These are phyloP conservation scores for Beris morrisii DNA, from an alignment of 2,888 invertebrate species.

Conservation along the genomic window DNA sequence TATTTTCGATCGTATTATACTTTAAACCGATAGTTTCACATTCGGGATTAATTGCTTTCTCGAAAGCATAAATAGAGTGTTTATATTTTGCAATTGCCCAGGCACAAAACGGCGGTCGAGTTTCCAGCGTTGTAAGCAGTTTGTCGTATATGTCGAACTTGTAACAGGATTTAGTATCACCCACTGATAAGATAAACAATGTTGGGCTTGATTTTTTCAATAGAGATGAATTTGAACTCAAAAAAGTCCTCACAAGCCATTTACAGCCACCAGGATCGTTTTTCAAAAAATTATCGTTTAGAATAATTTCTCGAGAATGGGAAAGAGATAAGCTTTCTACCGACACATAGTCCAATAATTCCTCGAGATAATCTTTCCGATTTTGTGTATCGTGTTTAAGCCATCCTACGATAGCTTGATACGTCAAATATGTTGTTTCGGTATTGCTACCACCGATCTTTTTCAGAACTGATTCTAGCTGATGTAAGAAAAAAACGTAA, in stretches of 20 bases:
- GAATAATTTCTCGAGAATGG: constrained; percentile 7
- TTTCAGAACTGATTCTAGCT: constrained; percentile 18
- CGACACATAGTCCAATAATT: constrained; percentile 14
- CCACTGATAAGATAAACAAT: constrained; percentile 14
- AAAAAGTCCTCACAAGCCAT: constrained; percentile 22
- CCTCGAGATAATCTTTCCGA: constrained; percentile 7
- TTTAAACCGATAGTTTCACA: too few species aligned
- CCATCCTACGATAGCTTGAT: constrained; percentile 9
- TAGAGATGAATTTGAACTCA: constrained; percentile 10
- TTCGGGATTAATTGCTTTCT: too few species aligned
- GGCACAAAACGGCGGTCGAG: too few species aligned
- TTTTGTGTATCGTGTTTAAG: constrained; percentile 16
- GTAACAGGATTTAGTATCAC: background rate
- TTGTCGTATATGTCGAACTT: too few species aligned
- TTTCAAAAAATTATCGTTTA: constrained; percentile 15
- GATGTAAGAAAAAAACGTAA: background rate
- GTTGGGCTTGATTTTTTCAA: background rate
- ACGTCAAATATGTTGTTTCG: constrained; percentile 7
- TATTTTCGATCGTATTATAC: too few species aligned
- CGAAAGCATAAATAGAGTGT: too few species aligned
- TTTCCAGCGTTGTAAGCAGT: too few species aligned
- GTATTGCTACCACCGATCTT: constrained; percentile 6
- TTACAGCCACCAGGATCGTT: constrained; percentile 20
- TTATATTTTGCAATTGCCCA: too few species aligned
- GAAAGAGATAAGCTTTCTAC: constrained; percentile 1